These are phyloP conservation scores for Lagorchestes hirsutus DNA, from an alignment of 2,797 vertebrate genomes.

Conservation along the genomic window DNA sequence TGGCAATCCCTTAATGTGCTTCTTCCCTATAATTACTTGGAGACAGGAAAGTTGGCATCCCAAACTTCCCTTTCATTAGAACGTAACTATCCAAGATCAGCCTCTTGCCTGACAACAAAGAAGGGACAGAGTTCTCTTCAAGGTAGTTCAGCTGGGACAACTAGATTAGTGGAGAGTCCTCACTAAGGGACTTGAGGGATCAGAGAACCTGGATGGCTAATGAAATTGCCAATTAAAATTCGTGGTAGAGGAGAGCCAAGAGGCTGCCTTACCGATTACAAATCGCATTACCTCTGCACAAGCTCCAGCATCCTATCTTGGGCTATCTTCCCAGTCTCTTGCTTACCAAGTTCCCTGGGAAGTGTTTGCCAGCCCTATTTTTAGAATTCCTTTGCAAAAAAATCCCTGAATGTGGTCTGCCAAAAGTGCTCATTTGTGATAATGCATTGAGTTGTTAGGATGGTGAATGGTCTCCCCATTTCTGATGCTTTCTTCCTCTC, in stretches of 20 bases:
- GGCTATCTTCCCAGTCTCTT: not conserved
- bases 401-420: not conserved
- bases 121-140: not conserved
- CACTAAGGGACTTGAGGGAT: not conserved
- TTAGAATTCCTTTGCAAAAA: not conserved
- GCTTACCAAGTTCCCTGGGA: not conserved
- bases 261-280: not conserved
- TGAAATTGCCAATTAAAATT: slow-evolving; percentile 11
- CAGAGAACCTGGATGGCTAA: slow-evolving; percentile 21
- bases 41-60: not conserved
- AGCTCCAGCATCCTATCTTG: not conserved
- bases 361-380: not conserved
- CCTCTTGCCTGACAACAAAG: not conserved
- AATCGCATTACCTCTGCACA: not conserved
- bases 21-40: not conserved
- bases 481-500: not conserved
- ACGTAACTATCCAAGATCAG: not conserved
- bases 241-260: not conserved
- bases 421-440: not conserved
- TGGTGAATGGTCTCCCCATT: not conserved
- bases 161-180: not conserved
- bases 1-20: not conserved
- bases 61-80: not conserved
- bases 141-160: not conserved
- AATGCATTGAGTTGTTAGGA: not conserved